These are phyloP conservation scores for Linnaemya tessellans DNA, from an alignment of 2,888 invertebrate species.

Conservation along the genomic window DNA sequence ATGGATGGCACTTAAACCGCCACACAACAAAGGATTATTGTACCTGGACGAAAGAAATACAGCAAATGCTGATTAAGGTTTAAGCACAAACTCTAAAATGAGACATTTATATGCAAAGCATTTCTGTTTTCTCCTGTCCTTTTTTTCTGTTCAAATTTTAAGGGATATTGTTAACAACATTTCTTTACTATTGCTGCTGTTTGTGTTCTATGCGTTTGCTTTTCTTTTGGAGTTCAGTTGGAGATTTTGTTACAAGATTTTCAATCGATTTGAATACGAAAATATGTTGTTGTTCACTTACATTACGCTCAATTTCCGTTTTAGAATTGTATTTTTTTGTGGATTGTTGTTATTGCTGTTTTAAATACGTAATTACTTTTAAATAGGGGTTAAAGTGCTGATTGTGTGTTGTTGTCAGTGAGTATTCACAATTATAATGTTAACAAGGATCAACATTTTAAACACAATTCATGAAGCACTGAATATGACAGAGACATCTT, in stretches of 20 bases:
- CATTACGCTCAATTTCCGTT: conserved; percentile 48
- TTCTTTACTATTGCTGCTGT: conserved; percentile 34
- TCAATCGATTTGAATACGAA: conserved; percentile 51
- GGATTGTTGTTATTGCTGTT: conserved; percentile 19
- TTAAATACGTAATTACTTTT: conserved; percentile 34
- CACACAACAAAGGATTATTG: conserved; percentile 43
- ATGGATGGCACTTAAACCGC: conserved; percentile 41
- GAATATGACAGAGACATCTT: background rate
- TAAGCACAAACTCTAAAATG: conserved; percentile 30
- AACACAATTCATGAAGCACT: background rate
- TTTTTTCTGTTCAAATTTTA: conserved; percentile 19
- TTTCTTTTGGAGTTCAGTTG: conserved; percentile 35
- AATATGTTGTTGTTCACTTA: conserved; percentile 25
- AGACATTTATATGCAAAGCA: conserved; percentile 70
- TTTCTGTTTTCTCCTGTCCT: conserved; percentile 3
- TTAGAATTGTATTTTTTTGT: conserved; percentile 31
- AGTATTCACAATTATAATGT: conserved; percentile 21
- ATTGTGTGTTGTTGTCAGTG: conserved; percentile 5
- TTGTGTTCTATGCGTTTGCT: background rate
- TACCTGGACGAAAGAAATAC: conserved; percentile 49
- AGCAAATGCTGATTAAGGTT: conserved; percentile 66
- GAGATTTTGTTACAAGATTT: conserved; percentile 73
- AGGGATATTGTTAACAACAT: conserved; percentile 59
- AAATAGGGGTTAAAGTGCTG: background rate
- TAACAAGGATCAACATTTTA: conserved; percentile 25